Evolutionary conservation across 2,888 invertebrate species (phyloP), one percentile per base, ranked within the genome.

Genomic region (Cerastis leucographa): DNA sequence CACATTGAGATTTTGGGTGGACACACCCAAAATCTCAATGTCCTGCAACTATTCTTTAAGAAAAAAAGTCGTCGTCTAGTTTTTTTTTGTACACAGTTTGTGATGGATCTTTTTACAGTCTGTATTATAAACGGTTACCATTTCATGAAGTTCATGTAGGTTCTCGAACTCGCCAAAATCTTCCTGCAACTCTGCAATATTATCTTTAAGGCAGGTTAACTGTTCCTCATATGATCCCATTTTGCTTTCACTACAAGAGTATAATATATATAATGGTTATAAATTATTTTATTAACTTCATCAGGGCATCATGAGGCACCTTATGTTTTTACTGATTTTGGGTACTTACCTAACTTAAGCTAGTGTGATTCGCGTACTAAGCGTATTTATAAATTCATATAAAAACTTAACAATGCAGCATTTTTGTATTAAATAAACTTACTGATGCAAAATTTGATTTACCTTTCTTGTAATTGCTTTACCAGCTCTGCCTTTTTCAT

Each of bases 111-210:
- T 42, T 42, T 42, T n/a, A 42, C n/a, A 64, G 17, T 11, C 11
- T 19, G 11, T 8, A 14, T 22, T 17, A 25, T 22, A 56, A 35
- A 42, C 40, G 7, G 12, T 35, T 90, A 96, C 96, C 93, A 92
- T 93, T 76, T 93, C 92, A 62, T 90, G 93, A 56, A 96, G 90
- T 51, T 94, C 91, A 66, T 88, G 89, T n/a, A 95, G 81, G 84
- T 93, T 94, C 83, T 94, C 92, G 76, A 94, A 93, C 80, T 93
- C 93, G 29, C 93, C 94, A 82, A 94, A 94, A 79, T 94, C 94
- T 78, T 94, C 87, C 87, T 94, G 93, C 56, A 96, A 81, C 80
- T 94, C 90, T 29, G 85, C 78, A 46, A 96, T 92, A n/a, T 94
- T 91, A 70, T 84, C 88, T 87, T 95, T 95, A 8, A 96, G 88